These are phyloP conservation scores for Perca flavescens DNA, from an alignment of 2,113 vertebrate species.

Conservation along the genomic window DNA sequence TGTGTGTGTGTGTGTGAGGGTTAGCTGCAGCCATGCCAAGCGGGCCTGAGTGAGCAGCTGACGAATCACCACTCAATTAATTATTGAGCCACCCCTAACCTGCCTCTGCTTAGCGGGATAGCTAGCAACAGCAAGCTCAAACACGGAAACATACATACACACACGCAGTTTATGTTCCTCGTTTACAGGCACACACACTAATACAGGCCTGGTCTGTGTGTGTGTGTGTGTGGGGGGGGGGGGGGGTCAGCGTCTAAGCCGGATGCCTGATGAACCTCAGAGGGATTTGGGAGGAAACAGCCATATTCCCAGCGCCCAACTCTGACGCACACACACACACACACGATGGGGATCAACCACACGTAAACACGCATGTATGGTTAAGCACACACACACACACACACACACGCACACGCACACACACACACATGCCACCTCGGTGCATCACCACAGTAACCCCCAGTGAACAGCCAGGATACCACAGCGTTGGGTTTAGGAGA, in stretches of 20 bases:
- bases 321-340: constrained; percentile 19
- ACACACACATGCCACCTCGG: background rate
- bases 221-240: background rate
- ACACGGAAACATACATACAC: constrained; percentile 1
- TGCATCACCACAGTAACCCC: background rate
- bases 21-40: constrained; percentile 8
- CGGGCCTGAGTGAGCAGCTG: constrained; percentile 65
- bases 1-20: background rate
- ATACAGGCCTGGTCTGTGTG: background rate
- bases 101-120: constrained; percentile 45
- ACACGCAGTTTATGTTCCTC: constrained; percentile 9
- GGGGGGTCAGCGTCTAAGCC: constrained; percentile 30
- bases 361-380: constrained; percentile 11
- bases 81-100: constrained; percentile 73
- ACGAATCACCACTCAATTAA: constrained; percentile 69
- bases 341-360: background rate
- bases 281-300: constrained; percentile 65
- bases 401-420: background rate
- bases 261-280: constrained; percentile 61
- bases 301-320: constrained; percentile 52
- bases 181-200: constrained; percentile 17
- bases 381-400: background rate
- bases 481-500: background rate
- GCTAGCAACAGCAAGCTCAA: constrained; percentile 19
- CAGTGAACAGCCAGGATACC: too few relatives aligned